These are phyloP conservation scores for Rhamphomyia laevipes DNA, from an alignment of 2,888 invertebrate species.

Conservation along the genomic window DNA sequence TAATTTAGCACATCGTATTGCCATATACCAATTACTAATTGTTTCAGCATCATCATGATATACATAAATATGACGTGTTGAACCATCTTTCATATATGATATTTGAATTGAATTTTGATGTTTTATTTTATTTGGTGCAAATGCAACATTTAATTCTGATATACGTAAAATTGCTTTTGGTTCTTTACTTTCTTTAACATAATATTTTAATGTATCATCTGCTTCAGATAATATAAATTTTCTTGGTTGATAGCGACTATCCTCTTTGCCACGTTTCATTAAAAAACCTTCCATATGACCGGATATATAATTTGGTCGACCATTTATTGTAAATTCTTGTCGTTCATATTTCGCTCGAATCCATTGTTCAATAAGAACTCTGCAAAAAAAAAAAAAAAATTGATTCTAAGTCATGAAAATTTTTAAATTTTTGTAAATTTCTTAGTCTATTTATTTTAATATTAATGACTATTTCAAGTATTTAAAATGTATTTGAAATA, in stretches of 20 bases:
- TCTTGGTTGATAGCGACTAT: constrained; percentile 68
- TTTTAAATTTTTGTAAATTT: too few relatives aligned
- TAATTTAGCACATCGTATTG: constrained; percentile 72
- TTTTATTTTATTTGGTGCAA: constrained; percentile 71
- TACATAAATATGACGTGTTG: constrained; percentile 76
- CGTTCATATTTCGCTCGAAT: constrained; percentile 83
- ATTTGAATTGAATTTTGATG: constrained; percentile 73
- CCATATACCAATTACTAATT: constrained; percentile 76
- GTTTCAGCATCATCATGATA: constrained; percentile 78
- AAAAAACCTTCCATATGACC: constrained; percentile 76
- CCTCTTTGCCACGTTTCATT: constrained; percentile 82
- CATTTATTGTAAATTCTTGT: constrained; percentile 67
- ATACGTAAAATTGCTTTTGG: constrained; percentile 72
- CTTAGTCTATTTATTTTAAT: too few relatives aligned
- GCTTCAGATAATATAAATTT: constrained; percentile 72
- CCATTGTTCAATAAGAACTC: constrained; percentile 82
- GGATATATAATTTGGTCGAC: constrained; percentile 65
- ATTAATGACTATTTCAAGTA: too few relatives aligned
- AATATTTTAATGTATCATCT: constrained; percentile 69
- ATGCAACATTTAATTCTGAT: constrained; percentile 72
- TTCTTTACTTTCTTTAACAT: constrained; percentile 61
- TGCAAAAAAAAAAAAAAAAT: constrained; percentile 35
- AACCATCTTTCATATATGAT: constrained; percentile 73
- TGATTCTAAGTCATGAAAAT: too few relatives aligned
- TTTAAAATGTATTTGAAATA: too few relatives aligned